Base-by-base conservation (phyloP, 2,888 invertebrate genomes). In the Thecocarcelia acutangulata region DNA sequence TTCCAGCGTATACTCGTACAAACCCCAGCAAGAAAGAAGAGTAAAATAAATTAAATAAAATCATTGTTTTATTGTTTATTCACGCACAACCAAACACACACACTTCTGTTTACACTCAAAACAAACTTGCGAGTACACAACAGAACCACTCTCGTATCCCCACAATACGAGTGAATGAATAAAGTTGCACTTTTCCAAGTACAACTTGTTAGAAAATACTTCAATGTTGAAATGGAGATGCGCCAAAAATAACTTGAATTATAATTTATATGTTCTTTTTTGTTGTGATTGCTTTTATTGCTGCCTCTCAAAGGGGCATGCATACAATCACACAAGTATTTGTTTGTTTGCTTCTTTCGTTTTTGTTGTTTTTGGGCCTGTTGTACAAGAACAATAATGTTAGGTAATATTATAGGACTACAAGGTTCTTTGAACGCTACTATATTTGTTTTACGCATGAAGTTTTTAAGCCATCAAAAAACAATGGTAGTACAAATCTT, bases 341-440 rank as follows among this genome's bases (percentile, higher is more conserved):
- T 68, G n/a, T 33, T 44, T 37, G 11, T n/a, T 44, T 52, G 17
- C 56, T 50, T 58, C 0, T 52, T 50, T 48, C 66, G 21, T 19
- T 42, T 9, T 28, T 59, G 68, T 69, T 50, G 15, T 59, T 46
- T 40, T 59, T 54, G 28, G 46, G 24, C 33, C 37, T 61, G 56
- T 68, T 56, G 58, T 73, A 70, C 68, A 73, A 76, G 37, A 50
- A 77, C 77, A 68, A 74, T 68, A 77, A 78, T 78, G 82, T 82
- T 82, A 64, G 68, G 63, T 82, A 77, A 82, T 70, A 74, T 82
- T 78, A 82, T 59, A 78, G 78, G 82, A 82, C 78, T 74, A 82
- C 82, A 82, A 46, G 82, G 74, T 69, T 78, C 78, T 82, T 74
- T 58, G 82, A n/a, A n/a, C n/a, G 82, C 76, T 74, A 74, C 78